Evolutionary conservation across 1,140 invertebrate species (phyloP), one percentile per base, ranked within the genome.

Genomic region (Saccostrea cuccullata): DNA sequence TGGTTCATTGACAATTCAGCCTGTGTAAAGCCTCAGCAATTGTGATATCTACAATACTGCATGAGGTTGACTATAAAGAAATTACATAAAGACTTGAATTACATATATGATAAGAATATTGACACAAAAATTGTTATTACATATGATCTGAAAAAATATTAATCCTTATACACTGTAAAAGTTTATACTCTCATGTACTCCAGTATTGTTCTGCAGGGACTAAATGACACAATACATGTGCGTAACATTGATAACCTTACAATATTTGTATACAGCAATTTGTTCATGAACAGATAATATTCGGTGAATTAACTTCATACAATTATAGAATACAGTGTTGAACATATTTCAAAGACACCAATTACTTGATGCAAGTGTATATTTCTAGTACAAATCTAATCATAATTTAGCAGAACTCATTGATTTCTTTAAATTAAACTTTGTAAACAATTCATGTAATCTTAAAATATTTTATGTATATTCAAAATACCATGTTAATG

Each of bases 371-470:
- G 60, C 13, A 12, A 64, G 60, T 64, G 60, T 64, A 64, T 64
- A 64, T 64, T 64, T 64, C 1, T 36, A 36, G 60, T 64, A 64
- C 13, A 64, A 64, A 9, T 64, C 60, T 64, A 64, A 64, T 64
- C 60, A 64, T 64, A 13, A 64, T 64, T 64, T 64, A 64, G 15
- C 60, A 64, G 60, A 64, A 64, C 15, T 64, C 60, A 64, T 64
- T 64, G 13, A 64, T 64, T 64, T 64, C 60, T 64, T 36, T 64
- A n/a, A 64, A 64, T 20, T 64, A 13, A 64, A 15, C 60, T 64
- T 64, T 64, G 60, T 64, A 64, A 64, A 64, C 60, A 64, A 64
- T 64, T 64, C 11, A 64, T 64, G 60, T 64, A 64, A 64, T 64
- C 60, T 64, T 12, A 64, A 64, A 64, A 64, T 20, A 64, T 12